phyloP scores from a whole-genome alignment of 2,797 vertebrate species.

The Vireo griseus region DNA sequence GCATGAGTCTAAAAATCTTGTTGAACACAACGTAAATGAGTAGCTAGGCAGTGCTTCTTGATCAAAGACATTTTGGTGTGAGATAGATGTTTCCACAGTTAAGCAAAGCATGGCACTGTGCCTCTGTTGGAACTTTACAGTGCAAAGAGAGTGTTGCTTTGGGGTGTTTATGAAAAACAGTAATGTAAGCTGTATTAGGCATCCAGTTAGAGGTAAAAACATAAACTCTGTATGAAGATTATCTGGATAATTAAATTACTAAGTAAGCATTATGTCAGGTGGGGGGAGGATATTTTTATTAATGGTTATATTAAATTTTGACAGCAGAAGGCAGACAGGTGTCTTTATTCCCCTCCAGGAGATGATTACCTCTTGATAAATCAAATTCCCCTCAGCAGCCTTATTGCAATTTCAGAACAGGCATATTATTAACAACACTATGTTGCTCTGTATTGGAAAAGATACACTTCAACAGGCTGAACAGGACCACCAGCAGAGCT shows the following conservation, averaged over 20 bases:
- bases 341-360: neutral
- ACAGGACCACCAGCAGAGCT: neutral
- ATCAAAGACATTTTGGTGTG: neutral
- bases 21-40: neutral
- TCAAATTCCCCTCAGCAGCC: neutral
- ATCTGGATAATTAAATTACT: constrained; percentile 29
- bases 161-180: neutral
- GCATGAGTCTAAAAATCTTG: neutral
- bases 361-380: constrained; percentile 14
- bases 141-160: neutral
- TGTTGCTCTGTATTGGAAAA: neutral
- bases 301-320: constrained; percentile 19
- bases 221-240: neutral
- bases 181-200: neutral
- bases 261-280: neutral
- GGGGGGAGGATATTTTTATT: neutral
- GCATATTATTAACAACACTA: neutral
- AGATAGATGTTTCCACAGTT: neutral
- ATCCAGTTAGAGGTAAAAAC: neutral
- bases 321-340: constrained; percentile 4
- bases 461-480: neutral
- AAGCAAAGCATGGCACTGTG: neutral
- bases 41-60: neutral
- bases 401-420: neutral
- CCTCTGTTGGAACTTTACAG: neutral